Base-by-base conservation (phyloP, 2,113 vertebrate genomes). In the Cephalopterus ornatus region DNA sequence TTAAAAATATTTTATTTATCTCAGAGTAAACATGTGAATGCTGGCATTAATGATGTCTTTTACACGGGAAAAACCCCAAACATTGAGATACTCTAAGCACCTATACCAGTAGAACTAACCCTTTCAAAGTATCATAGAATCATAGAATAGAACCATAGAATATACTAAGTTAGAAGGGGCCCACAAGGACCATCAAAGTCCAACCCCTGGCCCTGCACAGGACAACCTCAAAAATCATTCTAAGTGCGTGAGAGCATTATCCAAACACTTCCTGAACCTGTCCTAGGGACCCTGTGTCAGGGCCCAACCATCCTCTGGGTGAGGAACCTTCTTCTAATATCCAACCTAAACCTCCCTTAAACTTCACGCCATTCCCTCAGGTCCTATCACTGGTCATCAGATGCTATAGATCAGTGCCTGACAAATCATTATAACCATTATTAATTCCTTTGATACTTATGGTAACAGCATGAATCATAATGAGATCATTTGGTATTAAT, bases 261-360 rank as follows among this genome's bases (percentile, higher is more conserved):
- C 8, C 41, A 62, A 70, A 41, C 18, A 12, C 30, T 70, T 62
- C n/a, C 4, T 62, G 55, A 62, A 22, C 41, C 9, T 68, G 2
- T 23, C 2, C 53, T 30, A 13, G 11, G 39, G 16, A 75, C 20
- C 23, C 52, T 68, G 20, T 26, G 9, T 22, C 33, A 12, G 23
- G 4, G 14, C 1, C 30, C 22, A 14, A 4, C 1, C n/a, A 47
- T 4, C 2, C 41, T 47, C 46, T 12, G 4, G 11, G 24, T 2
- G 3, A 62, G 12, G 41, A 70, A 32, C 6, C 12, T 68, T 68
- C 15, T 47, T 9, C 53, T 62, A 42, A 4, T 22, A 41, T 27
- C 26, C 47, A 83, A 6, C 17, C 17, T 49, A 47, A 70, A 55
- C 26, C 21, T 55, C 30, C 26, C 35, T 17, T 30, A 5, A 76